phyloP scores from a whole-genome alignment of 2,888 invertebrate genomes.

The Eueremaeus valkanovi region DNA sequence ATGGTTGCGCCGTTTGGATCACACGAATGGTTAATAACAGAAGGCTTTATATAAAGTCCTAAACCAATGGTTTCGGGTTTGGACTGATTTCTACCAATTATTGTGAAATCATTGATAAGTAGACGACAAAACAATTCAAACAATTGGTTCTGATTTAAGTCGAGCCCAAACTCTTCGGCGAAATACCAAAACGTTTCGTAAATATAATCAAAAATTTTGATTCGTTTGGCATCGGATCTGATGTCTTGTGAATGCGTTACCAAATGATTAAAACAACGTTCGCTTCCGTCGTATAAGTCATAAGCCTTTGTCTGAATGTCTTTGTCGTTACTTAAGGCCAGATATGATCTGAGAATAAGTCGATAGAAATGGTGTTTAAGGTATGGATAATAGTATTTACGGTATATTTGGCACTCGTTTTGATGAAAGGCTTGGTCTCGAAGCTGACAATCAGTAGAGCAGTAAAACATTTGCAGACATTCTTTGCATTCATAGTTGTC shows the following conservation, averaged over 20 bases:
- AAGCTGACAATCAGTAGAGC: neutral
- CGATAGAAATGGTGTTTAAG: neutral
- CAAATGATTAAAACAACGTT: neutral
- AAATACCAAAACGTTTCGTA: neutral
- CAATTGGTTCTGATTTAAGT: neutral
- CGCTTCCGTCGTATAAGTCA: neutral
- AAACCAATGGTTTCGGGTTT: neutral
- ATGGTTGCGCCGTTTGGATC: neutral
- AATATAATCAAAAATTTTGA: neutral
- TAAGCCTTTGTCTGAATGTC: neutral
- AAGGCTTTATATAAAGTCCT: neutral
- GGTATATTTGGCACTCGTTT: neutral
- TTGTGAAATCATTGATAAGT: neutral
- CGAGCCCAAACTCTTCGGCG: neutral
- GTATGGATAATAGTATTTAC: neutral
- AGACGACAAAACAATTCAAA: neutral
- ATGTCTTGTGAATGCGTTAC: neutral
- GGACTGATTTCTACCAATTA: neutral
- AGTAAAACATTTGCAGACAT: slow-evolving; percentile 11
- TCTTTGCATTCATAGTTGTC: neutral
- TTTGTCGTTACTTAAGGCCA: neutral
- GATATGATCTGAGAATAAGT: neutral
- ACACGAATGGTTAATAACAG: slow-evolving; percentile 11
- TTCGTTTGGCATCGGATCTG: neutral
- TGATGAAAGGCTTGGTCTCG: neutral